phyloP scores from a whole-genome alignment of 2,797 vertebrate genomes.

The Muraenolepis orangiensis region DNA sequence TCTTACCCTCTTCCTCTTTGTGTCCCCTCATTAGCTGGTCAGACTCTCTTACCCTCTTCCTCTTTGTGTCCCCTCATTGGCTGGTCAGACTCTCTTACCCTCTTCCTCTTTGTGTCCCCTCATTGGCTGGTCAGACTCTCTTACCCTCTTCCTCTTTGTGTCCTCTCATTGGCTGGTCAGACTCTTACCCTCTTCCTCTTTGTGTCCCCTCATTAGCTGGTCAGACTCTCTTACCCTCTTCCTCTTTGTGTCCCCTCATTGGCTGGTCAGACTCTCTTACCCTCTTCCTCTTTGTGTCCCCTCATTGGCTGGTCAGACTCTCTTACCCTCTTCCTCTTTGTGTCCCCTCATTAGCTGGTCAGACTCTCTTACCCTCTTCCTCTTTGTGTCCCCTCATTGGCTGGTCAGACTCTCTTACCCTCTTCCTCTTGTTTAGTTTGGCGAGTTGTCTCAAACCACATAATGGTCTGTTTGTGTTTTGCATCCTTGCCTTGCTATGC shows the following conservation, averaged over 20 bases:
- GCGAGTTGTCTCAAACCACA: neutral
- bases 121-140: too few species aligned
- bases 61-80: neutral
- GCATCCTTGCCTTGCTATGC: neutral
- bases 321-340: too few species aligned
- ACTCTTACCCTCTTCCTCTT: too few species aligned
- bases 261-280: too few species aligned
- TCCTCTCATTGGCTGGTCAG: neutral
- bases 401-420: slow-evolving; percentile 13
- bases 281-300: neutral
- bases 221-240: too few species aligned
- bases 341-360: neutral
- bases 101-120: neutral
- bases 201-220: neutral
- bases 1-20: too few species aligned
- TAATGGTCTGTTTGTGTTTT: slow-evolving; percentile 36
- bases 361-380: too few species aligned
- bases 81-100: too few species aligned
- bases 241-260: neutral
- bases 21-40: neutral
- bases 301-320: too few species aligned
- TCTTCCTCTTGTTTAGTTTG: neutral
- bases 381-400: neutral
- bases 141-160: neutral
- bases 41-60: too few species aligned